A percentile compares a stretch with the other conserved stretches of the same genome.
These are phyloP conservation scores for Callyntrura guangdongensis DNA, from an alignment of 2,888 invertebrate species.

Conservation along the genomic window DNA sequence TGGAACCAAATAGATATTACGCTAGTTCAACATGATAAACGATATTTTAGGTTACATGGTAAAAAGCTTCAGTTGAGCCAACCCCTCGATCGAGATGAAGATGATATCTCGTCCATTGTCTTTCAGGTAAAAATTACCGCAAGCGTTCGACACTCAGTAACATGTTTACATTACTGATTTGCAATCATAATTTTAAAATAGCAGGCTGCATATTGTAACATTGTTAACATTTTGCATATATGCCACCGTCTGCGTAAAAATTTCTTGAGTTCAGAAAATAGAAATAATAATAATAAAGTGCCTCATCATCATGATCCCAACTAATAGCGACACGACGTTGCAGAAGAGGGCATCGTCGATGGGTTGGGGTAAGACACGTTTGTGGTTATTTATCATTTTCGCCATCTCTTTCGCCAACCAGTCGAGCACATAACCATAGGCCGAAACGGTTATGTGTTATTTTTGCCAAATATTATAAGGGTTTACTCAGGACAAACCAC, in stretches of 20 bases:
- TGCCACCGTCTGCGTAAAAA: neutral
- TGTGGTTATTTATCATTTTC: conserved; percentile 46
- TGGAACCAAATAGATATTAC: conserved; percentile 92
- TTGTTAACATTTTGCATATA: neutral
- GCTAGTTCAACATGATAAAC: conserved; percentile 92
- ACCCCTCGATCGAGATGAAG: conserved; percentile 94
- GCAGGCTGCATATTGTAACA: neutral
- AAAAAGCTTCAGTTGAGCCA: conserved; percentile 92
- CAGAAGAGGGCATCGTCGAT: conserved; percentile 40
- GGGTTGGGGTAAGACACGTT: conserved; percentile 20
- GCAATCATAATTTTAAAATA: conserved; percentile 19
- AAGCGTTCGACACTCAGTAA: neutral
- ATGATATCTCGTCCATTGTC: conserved; percentile 94
- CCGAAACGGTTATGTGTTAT: conserved; percentile 29
- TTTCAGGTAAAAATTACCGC: conserved; percentile 90
- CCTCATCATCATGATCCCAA: conserved; percentile 22
- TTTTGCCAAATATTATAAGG: conserved; percentile 34
- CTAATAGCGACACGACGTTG: conserved; percentile 39
- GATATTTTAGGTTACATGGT: conserved; percentile 93
- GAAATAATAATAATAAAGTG: conserved; percentile 23
- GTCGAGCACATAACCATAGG: conserved; percentile 22
- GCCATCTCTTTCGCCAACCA: conserved; percentile 40
- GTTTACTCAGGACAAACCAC: conserved; percentile 28
- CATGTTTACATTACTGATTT: conserved; percentile 11
- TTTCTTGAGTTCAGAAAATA: neutral